Conservation (phyloP, 2,113 vertebrate species). For the Leptobrachium leishanense region DNA sequence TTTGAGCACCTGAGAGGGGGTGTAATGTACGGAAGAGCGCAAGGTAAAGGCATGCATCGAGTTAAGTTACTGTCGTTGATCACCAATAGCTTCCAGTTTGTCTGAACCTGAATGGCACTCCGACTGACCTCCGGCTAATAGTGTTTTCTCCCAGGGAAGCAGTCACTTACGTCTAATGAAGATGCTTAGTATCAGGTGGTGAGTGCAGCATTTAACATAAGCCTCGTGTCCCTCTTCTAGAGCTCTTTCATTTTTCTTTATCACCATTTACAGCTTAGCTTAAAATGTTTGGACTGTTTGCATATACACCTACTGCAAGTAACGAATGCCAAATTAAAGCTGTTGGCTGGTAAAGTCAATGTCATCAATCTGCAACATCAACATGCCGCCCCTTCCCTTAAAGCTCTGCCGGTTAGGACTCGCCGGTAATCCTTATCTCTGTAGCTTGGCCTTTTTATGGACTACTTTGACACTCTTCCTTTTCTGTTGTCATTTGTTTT, state of each 20-base stretch:
- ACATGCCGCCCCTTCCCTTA: no score
- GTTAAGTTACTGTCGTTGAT: neutral
- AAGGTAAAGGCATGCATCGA: neutral
- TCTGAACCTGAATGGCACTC: neutral
- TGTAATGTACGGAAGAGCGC: neutral
- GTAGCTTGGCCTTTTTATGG: no score
- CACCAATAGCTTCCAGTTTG: neutral
- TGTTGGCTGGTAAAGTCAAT: neutral
- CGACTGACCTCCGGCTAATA: conserved; percentile 6
- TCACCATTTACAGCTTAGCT: neutral
- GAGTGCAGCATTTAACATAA: neutral
- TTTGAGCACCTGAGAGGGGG: neutral
- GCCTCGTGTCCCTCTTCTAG: neutral
- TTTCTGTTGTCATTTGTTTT: no score
- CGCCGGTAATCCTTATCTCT: no score
- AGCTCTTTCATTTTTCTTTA: neutral
- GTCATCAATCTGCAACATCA: no score
- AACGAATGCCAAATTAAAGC: neutral
- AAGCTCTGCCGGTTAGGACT: no score
- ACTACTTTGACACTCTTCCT: no score
- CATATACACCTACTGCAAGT: neutral
- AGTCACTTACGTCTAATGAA: conserved; percentile 1
- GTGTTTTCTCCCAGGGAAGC: neutral
- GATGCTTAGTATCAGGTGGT: neutral
- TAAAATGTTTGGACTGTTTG: neutral